Evolutionary conservation across 1,140 invertebrate species (phyloP).

Genomic region (Bombyx mandarina): DNA sequence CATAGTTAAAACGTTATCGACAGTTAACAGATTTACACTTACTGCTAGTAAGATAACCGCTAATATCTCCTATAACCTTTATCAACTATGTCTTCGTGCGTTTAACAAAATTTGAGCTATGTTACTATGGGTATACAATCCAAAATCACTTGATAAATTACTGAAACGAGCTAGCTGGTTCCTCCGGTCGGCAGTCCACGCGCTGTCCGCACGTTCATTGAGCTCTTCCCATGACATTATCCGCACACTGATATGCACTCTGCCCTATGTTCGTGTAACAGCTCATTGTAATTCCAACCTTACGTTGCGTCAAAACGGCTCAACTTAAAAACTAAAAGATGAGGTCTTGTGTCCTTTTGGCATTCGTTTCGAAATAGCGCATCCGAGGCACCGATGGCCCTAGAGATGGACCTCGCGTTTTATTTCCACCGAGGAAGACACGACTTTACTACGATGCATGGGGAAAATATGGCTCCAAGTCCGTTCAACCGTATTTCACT

Average conservation of each 20-base stretch:
- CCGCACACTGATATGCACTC: conserved; percentile 30
- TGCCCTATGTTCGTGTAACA: conserved; percentile 23
- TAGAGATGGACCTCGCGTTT: conserved; percentile 65
- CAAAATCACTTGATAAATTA: conserved; percentile 24
- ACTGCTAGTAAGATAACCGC: conserved; percentile 11
- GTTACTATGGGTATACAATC: conserved; percentile 10
- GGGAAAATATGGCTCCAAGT: conserved; percentile 62
- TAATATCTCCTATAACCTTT: conserved; percentile 12
- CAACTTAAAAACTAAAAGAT: conserved; percentile 6
- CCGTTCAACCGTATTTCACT: conserved; percentile 63
- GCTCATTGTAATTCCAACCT: conserved; percentile 14
- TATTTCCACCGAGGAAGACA: conserved; percentile 69
- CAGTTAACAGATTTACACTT: conserved; percentile 30
- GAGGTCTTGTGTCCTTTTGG: conserved; percentile 24
- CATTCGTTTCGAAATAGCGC: conserved; percentile 42
- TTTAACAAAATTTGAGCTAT: conserved; percentile 10
- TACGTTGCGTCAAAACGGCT: conserved; percentile 6
- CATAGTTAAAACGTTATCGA: neutral
- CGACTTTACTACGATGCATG: conserved; percentile 62
- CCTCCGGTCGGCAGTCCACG: conserved; percentile 56
- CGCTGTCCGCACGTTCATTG: conserved; percentile 64
- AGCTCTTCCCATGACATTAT: conserved; percentile 70
- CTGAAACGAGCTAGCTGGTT: conserved; percentile 29
- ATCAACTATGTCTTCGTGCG: neutral
- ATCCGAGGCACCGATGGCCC: conserved; percentile 65